Percentiles rank a stretch among this genome's conserved stretches.
These are phyloP conservation scores for Labeo catla DNA, from an alignment of 2,113 vertebrate genomes.

Conservation along the genomic window DNA sequence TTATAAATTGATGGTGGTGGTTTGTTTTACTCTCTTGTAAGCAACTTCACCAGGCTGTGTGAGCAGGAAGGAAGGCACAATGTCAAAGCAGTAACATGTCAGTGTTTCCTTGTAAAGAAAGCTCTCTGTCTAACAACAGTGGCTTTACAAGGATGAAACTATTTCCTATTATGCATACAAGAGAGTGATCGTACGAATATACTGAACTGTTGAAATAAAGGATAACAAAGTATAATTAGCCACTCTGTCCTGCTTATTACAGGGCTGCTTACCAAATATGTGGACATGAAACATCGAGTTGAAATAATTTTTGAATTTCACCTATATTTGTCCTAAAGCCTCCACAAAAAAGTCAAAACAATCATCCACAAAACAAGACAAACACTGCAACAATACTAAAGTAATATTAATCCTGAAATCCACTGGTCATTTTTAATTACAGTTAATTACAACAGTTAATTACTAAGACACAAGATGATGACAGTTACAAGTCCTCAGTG, in stretches of 20 bases:
- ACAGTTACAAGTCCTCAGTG: not conserved
- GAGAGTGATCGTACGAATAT: not conserved
- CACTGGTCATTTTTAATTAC: not conserved
- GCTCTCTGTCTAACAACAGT: not conserved
- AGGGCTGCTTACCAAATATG: not conserved
- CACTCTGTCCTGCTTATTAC: not conserved
- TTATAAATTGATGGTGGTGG: not conserved
- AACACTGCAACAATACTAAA: not conserved
- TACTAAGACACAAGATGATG: not conserved
- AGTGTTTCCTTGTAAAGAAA: conserved; percentile 14
- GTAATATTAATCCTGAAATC: not conserved
- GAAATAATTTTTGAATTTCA: not conserved
- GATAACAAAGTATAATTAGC: not conserved
- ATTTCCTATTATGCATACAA: not conserved
- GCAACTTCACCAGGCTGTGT: not conserved
- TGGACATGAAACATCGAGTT: not conserved
- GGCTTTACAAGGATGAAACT: conserved; percentile 4
- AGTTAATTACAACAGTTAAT: not conserved
- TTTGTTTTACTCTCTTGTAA: conserved; percentile 15
- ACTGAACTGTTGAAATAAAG: not conserved
- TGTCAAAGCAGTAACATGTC: not conserved
- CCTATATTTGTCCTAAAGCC: not conserved
- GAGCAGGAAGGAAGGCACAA: not conserved
- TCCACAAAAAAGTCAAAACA: not conserved
- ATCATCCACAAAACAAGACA: not conserved